These are phyloP conservation scores for Natrix natrix DNA, from an alignment of 2,797 vertebrate species.

Conservation along the genomic window DNA sequence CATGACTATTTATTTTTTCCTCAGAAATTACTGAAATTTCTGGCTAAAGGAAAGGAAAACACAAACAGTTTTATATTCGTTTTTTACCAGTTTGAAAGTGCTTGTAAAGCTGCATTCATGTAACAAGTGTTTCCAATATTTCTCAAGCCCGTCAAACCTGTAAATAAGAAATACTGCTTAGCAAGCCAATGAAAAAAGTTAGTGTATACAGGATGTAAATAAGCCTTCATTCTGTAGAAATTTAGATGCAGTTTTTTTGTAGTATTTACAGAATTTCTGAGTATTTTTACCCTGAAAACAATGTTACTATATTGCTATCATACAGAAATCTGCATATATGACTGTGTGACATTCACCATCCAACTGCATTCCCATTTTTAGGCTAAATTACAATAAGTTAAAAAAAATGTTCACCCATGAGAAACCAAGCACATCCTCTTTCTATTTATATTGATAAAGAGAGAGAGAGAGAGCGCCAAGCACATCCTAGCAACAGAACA, in stretches of 20 bases:
- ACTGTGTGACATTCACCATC: neutral
- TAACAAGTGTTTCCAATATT: constrained; percentile 99
- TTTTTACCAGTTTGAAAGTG: constrained; percentile 96
- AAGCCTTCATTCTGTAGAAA: constrained; percentile 2
- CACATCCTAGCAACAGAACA: neutral
- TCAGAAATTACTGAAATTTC: neutral
- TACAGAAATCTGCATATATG: neutral
- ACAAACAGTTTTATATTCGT: neutral
- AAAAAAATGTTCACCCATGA: neutral
- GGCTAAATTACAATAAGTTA: neutral
- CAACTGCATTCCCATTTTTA: neutral
- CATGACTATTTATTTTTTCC: neutral
- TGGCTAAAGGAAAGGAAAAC: neutral
- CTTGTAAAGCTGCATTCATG: constrained; percentile 98
- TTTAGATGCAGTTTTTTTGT: constrained; percentile 1
- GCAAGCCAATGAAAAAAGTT: neutral
- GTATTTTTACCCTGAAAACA: neutral
- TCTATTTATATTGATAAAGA: too few species aligned
- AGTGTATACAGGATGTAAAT: neutral
- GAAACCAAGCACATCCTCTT: neutral
- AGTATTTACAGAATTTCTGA: neutral
- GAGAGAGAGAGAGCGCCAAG: neutral
- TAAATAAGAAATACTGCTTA: constrained; percentile 45
- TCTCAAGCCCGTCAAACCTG: constrained; percentile 96
- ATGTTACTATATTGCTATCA: neutral